phyloP scores from a whole-genome alignment of 1,140 invertebrate genomes.

The Maconellicoccus hirsutus region DNA sequence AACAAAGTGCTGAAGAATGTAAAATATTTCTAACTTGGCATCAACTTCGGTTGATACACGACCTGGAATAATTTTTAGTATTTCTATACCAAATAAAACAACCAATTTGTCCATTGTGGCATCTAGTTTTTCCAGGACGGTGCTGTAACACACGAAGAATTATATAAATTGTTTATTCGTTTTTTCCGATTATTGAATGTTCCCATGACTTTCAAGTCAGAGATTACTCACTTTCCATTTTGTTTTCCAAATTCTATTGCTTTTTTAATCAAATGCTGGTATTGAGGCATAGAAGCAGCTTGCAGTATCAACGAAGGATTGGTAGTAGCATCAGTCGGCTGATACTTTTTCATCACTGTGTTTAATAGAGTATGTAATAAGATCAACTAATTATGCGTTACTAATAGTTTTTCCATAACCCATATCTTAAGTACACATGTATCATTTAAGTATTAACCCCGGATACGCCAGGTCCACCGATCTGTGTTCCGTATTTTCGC shows the following conservation, averaged over 20 bases:
- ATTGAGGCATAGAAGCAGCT: constrained; percentile 83
- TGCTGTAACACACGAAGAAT: constrained; percentile 40
- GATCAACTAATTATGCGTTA: too few species aligned
- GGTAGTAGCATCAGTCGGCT: constrained; percentile 98
- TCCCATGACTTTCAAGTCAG: constrained; percentile 14
- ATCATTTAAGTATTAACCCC: too few species aligned
- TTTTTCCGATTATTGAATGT: too few species aligned
- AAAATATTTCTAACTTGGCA: constrained; percentile 53
- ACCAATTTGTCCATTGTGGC: constrained; percentile 85
- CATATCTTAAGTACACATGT: too few species aligned
- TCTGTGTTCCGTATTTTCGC: too few species aligned
- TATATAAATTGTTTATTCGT: not conserved
- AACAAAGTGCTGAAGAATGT: not conserved
- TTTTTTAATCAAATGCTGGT: constrained; percentile 75
- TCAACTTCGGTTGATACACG: constrained; percentile 98
- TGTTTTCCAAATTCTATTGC: constrained; percentile 78
- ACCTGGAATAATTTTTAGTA: constrained; percentile 94
- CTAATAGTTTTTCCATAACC: too few species aligned
- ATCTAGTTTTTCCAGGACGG: constrained; percentile 53
- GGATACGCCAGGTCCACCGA: too few species aligned
- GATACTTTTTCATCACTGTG: constrained; percentile 87
- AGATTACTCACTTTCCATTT: constrained; percentile 46
- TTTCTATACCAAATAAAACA: constrained; percentile 92
- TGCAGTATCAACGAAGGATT: constrained; percentile 95
- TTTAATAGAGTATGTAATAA: not conserved